Base-by-base conservation (phyloP, 2,888 invertebrate species). In the Penaeus monodon region DNA sequence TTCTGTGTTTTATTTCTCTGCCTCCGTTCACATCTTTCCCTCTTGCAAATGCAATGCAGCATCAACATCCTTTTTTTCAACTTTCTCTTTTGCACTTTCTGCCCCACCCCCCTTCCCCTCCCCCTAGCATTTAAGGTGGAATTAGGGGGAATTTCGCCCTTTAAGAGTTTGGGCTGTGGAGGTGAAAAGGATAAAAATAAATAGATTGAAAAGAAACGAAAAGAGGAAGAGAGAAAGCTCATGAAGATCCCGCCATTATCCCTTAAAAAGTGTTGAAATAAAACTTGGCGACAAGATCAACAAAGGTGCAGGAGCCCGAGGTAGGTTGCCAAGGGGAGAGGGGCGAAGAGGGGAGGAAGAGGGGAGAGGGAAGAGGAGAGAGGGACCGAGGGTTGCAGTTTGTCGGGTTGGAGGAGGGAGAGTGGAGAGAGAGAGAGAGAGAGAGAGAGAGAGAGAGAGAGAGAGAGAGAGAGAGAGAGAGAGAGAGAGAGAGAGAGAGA, bases 271-370 rank as follows among this genome's bases (percentile, higher is more conserved):
- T 63, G 73, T 66, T 29, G 76, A 70, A 81, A 86, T 86, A 66
- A 76, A 81, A 76, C 81, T 70, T 65, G 57, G 44, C 29, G 85
- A 86, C 85, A 81, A 81, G 85, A 86, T 81, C 85, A 81, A 86
- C 85, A 86, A 81, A 86, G 85, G 81, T 49, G 49, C 22, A 85
- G 33, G 44, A 76, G 38, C 20, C 20, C 29, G 70, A 63, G 44
- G 29, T 79, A 64, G 44, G 70, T 76, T 57, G 81, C 65, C n/a
- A 66, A 33, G 24, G 68, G 68, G 44, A 49, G 74, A 68, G 68
- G 44, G 64, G 10, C 27, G n/a, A 63, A 76, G 57, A 44, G 80
- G 27, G 68, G 33, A 77, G 66, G 66, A 66, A 4, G 49, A 12
- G 49, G 12, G 33, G 4, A 38, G 33, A 38, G 33, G 33, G 33